Evolutionary conservation across 2,797 vertebrate species (phyloP).

Genomic region (Siniperca obscura): DNA sequence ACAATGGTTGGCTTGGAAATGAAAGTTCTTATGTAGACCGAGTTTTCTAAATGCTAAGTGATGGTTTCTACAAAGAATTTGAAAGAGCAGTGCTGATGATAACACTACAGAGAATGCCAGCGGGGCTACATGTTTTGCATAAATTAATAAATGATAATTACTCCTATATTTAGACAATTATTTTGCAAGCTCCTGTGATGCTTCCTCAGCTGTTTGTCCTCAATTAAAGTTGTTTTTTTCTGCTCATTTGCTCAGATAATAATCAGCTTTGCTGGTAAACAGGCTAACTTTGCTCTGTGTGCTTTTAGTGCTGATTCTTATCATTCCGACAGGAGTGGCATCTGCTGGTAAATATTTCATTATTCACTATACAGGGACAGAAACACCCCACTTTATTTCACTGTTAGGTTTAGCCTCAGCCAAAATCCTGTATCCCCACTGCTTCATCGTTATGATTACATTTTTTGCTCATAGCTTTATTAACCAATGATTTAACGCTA

Average conservation of each 20-base stretch:
- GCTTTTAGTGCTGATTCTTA: slow-evolving; percentile 61
- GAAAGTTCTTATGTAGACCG: background rate
- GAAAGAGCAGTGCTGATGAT: slow-evolving; percentile 37
- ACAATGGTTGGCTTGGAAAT: background rate
- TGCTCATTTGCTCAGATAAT: slow-evolving; percentile 66
- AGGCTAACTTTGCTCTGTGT: slow-evolving; percentile 60
- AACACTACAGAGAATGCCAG: slow-evolving; percentile 24
- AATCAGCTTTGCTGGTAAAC: slow-evolving; percentile 69
- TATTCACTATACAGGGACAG: slow-evolving; percentile 4
- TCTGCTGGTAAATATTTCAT: slow-evolving; percentile 57
- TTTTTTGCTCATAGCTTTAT: background rate
- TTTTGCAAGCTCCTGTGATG: slow-evolving; percentile 53
- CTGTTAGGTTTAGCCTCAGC: background rate
- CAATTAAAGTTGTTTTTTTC: slow-evolving; percentile 67
- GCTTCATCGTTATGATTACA: background rate
- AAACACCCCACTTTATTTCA: background rate
- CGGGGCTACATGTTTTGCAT: slow-evolving; percentile 39
- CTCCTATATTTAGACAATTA: slow-evolving; percentile 60
- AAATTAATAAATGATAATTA: slow-evolving; percentile 68
- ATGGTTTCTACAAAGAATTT: slow-evolving; percentile 31
- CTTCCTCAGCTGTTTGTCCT: slow-evolving; percentile 71
- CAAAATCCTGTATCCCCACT: background rate
- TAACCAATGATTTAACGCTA: background rate
- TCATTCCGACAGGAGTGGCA: slow-evolving; percentile 45
- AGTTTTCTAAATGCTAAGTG: slow-evolving; percentile 35